Conservation (phyloP, 2,797 vertebrate species). For the Macrochelys suwanniensis region DNA sequence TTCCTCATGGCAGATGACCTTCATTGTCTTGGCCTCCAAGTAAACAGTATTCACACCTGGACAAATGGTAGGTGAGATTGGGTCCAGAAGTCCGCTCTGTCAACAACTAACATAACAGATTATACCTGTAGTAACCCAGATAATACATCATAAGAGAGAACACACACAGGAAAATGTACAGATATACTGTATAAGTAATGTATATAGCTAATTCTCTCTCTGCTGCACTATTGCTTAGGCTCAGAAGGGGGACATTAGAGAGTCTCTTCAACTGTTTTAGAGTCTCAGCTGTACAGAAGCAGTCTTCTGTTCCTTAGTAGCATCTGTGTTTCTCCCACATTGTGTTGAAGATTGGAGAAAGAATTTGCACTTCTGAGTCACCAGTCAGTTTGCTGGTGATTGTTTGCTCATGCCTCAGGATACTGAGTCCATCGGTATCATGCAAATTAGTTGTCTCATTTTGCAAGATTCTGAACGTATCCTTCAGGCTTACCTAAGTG, state of each 20-base stretch:
- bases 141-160: background rate
- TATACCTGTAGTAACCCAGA: background rate
- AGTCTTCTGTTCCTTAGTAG: constrained; percentile 56
- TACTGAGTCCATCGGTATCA: constrained; percentile 59
- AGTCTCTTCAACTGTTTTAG: constrained; percentile 10
- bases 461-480: constrained; percentile 60
- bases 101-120: background rate
- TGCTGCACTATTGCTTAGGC: background rate
- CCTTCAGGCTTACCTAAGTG: constrained; percentile 45
- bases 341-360: constrained; percentile 70
- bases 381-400: constrained; percentile 65
- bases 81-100: constrained; percentile 1
- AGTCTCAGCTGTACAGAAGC: background rate
- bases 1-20: background rate
- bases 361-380: constrained; percentile 74
- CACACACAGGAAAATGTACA: background rate
- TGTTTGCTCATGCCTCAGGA: constrained; percentile 72
- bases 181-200: background rate
- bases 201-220: background rate
- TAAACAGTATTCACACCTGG: background rate
- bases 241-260: constrained; percentile 18
- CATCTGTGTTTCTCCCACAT: constrained; percentile 75
- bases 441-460: constrained; percentile 68
- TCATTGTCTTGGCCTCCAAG: background rate
- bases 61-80: background rate